Percentiles rank a stretch among this genome's conserved stretches.
Conservation (phyloP, 2,113 vertebrate genomes). For the Tichodroma muraria region DNA sequence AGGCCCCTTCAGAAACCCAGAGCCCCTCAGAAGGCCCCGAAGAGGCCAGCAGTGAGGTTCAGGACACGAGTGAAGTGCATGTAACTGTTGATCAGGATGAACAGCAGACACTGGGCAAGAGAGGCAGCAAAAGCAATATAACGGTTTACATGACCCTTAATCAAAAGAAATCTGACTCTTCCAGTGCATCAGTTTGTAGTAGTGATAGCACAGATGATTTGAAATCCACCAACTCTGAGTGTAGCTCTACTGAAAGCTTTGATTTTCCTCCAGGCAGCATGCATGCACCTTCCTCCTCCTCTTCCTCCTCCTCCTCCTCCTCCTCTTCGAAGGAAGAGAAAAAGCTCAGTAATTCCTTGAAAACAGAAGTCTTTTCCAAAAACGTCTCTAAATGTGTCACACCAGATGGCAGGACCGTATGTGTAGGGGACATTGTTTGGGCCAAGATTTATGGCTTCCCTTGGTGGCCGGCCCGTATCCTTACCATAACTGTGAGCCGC, state of each 20-base stretch:
- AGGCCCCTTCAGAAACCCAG: constrained; percentile 78
- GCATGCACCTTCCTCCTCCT: constrained; percentile 75
- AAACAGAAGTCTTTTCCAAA: constrained; percentile 92
- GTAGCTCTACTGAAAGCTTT: constrained; percentile 90
- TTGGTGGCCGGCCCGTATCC: constrained; percentile 97
- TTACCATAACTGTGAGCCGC: constrained; percentile 89
- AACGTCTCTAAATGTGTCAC: constrained; percentile 90
- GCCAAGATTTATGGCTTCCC: constrained; percentile 99
- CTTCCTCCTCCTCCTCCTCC: constrained; percentile 69
- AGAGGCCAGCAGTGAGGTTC: constrained; percentile 78
- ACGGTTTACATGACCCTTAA: constrained; percentile 87
- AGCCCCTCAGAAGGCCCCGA: constrained; percentile 77
- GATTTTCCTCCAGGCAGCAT: constrained; percentile 85
- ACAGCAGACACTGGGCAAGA: constrained; percentile 76
- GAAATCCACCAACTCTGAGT: constrained; percentile 90
- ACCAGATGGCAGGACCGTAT: constrained; percentile 91
- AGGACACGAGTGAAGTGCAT: constrained; percentile 75
- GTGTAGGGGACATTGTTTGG: constrained; percentile 98
- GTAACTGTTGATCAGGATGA: constrained; percentile 80
- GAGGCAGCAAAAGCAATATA: constrained; percentile 82
- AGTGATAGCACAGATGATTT: constrained; percentile 86
- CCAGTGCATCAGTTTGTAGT: constrained; percentile 86
- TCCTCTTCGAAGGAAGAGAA: constrained; percentile 83
- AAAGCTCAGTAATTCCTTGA: constrained; percentile 86
- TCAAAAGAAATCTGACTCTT: constrained; percentile 83